phyloP scores from a whole-genome alignment of 2,888 invertebrate genomes.

The Drosophila demipolita region DNA sequence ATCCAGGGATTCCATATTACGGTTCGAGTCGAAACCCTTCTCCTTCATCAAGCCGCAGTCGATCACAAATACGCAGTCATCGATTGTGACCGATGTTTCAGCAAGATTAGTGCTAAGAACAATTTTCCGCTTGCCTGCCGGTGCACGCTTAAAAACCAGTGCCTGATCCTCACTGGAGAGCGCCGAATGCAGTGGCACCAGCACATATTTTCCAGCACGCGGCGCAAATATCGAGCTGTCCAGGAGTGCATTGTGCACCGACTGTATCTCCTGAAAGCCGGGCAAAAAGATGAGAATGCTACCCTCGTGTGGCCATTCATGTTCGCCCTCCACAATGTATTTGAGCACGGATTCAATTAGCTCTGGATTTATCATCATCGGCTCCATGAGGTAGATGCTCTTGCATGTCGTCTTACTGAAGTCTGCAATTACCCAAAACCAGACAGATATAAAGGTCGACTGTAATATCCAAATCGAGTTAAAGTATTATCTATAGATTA shows the following conservation, averaged over 20 bases:
- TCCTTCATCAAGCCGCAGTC: constrained; percentile 97
- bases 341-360: constrained; percentile 89
- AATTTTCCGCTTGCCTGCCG: constrained; percentile 92
- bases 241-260: constrained; percentile 89
- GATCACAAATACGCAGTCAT: constrained; percentile 97
- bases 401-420: constrained; percentile 89
- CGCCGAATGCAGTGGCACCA: constrained; percentile 94
- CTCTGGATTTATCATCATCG: constrained; percentile 91
- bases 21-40: constrained; percentile 89
- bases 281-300: constrained; percentile 93
- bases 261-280: constrained; percentile 91
- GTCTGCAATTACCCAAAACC: constrained; percentile 67
- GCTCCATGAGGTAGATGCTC: constrained; percentile 91
- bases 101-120: constrained; percentile 96
- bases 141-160: constrained; percentile 89
- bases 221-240: constrained; percentile 87
- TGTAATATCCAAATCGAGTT: neutral
- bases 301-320: constrained; percentile 86
- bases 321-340: constrained; percentile 90
- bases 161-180: constrained; percentile 94
- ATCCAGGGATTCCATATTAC: constrained; percentile 94
- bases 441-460: neutral
- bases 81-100: constrained; percentile 97
- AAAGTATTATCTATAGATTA: neutral
- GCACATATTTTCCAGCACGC: constrained; percentile 87